These are phyloP conservation scores for Argyrosomus japonicus DNA, from an alignment of 2,113 vertebrate genomes.

Conservation along the genomic window DNA sequence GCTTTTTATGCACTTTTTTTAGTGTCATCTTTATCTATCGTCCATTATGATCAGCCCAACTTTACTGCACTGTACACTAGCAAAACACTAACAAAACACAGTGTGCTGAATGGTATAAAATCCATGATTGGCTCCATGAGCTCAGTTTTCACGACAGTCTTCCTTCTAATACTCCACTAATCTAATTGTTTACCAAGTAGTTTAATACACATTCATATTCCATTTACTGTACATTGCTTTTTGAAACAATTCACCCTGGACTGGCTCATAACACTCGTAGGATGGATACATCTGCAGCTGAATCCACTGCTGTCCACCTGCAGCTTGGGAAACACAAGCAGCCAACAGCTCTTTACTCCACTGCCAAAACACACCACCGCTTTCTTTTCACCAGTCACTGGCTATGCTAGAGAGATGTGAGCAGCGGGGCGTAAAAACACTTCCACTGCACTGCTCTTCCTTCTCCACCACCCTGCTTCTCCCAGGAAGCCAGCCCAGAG, in stretches of 20 bases:
- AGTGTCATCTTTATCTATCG: background rate
- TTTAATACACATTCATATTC: background rate
- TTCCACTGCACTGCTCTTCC: constrained; percentile 53
- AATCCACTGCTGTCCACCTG: constrained; percentile 53
- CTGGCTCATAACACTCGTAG: background rate
- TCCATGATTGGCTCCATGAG: background rate
- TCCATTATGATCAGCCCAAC: background rate
- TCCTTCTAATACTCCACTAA: no score
- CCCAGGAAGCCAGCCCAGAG: constrained; percentile 75
- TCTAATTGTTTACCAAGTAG: background rate
- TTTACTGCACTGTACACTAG: background rate
- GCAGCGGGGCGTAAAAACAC: constrained; percentile 75
- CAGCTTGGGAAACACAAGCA: constrained; percentile 50
- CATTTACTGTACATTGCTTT: background rate
- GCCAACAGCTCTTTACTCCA: constrained; percentile 43
- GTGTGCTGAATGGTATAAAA: no score
- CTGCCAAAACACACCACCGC: constrained; percentile 52
- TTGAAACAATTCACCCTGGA: background rate
- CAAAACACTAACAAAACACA: background rate
- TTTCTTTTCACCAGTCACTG: constrained; percentile 58
- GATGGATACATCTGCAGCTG: constrained; percentile 26
- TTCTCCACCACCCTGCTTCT: constrained; percentile 55
- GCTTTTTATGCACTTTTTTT: no score
- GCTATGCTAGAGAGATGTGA: constrained; percentile 65
- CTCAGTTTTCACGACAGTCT: no score